These are phyloP conservation scores for Melanchra persicariae DNA, from an alignment of 2,888 invertebrate genomes.

Conservation along the genomic window DNA sequence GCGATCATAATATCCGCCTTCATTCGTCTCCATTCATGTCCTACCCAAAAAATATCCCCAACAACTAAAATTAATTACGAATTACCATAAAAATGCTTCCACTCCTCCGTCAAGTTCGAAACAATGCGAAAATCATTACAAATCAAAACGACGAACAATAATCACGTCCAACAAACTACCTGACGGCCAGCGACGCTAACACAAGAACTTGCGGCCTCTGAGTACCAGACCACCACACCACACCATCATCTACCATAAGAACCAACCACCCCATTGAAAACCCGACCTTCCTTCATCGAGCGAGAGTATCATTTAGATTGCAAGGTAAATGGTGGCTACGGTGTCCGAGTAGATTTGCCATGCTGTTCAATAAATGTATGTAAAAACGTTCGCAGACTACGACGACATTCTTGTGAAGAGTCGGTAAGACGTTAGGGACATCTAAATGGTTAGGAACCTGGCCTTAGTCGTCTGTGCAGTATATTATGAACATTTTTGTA, in stretches of 20 bases:
- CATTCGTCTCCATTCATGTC: neutral
- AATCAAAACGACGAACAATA: constrained; percentile 65
- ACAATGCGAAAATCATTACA: constrained; percentile 68
- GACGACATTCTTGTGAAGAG: constrained; percentile 83
- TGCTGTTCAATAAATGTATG: constrained; percentile 83
- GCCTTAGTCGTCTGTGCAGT: constrained; percentile 42
- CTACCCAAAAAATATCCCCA: neutral
- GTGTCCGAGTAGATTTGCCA: constrained; percentile 14
- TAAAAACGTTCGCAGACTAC: constrained; percentile 86
- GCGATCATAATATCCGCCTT: neutral
- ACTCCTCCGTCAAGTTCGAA: constrained; percentile 19
- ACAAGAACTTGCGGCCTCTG: constrained; percentile 65
- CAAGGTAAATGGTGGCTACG: constrained; percentile 42
- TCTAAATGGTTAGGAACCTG: constrained; percentile 79
- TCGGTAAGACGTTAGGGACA: constrained; percentile 77
- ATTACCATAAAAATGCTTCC: constrained; percentile 56
- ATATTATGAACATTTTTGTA: constrained; percentile 56
- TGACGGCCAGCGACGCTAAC: constrained; percentile 62
- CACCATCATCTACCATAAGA: constrained; percentile 19
- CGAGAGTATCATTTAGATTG: constrained; percentile 34
- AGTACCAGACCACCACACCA: constrained; percentile 61
- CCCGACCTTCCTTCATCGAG: neutral
- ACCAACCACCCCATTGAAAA: constrained; percentile 34
- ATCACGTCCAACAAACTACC: constrained; percentile 66
- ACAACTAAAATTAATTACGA: constrained; percentile 21